Evolutionary conservation across 2,797 vertebrate genomes (phyloP).

Genomic region (Silurus lanzhouensis): DNA sequence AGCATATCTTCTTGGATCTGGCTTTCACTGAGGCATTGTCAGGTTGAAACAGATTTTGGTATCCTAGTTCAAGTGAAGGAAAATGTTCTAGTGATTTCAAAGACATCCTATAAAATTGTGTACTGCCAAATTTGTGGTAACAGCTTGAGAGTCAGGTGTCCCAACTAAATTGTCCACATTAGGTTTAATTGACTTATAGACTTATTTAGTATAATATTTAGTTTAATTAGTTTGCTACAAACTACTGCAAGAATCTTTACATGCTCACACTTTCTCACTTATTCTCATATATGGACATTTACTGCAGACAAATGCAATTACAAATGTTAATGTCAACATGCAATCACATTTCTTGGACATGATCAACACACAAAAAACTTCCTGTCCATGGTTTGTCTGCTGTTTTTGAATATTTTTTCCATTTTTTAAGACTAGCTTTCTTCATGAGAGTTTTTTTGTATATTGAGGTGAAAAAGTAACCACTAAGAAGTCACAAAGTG

Average conservation of each 20-base stretch:
- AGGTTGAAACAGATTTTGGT: too few relatives aligned
- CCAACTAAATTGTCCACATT: too few relatives aligned
- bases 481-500: not conserved
- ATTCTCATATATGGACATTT: not conserved
- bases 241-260: not conserved
- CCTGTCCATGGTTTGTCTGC: not conserved
- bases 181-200: not conserved
- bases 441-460: not conserved
- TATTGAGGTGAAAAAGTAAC: not conserved
- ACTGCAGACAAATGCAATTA: not conserved
- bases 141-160: too few relatives aligned
- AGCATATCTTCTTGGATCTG: too few relatives aligned
- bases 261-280: not conserved
- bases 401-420: not conserved
- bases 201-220: too few relatives aligned
- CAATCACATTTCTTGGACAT: not conserved
- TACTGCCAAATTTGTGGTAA: too few relatives aligned
- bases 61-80: too few relatives aligned
- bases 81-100: too few relatives aligned
- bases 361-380: not conserved
- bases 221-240: not conserved
- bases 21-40: too few relatives aligned
- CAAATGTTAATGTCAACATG: not conserved
- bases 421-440: not conserved
- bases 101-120: too few relatives aligned